Evolutionary conservation across 2,888 invertebrate genomes (phyloP).

Genomic region (Sminthurides aquaticus): DNA sequence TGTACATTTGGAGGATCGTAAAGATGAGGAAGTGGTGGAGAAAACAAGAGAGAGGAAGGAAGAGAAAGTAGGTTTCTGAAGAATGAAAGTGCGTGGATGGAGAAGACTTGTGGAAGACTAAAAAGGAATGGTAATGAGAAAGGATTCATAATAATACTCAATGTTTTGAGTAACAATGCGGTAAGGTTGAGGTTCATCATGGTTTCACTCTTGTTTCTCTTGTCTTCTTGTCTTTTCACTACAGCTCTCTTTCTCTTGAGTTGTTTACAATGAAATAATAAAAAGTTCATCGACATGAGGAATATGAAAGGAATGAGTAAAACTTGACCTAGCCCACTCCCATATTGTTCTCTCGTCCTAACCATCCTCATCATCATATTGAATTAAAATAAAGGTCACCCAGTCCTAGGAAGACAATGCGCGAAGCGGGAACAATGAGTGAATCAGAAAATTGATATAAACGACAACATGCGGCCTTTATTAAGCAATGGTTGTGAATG

Average conservation of each 20-base stretch:
- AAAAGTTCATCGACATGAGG: not conserved
- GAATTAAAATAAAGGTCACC: not conserved
- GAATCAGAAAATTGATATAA: not conserved
- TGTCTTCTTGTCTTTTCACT: too few relatives aligned
- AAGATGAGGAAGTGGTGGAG: too few relatives aligned
- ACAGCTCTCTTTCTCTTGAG: not conserved
- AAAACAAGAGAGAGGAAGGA: too few relatives aligned
- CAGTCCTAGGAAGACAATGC: not conserved
- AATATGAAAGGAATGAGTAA: not conserved
- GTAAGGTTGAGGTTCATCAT: too few relatives aligned
- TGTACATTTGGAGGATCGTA: too few relatives aligned
- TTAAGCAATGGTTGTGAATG: not conserved
- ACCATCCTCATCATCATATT: not conserved
- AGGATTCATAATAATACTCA: too few relatives aligned
- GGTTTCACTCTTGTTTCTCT: too few relatives aligned
- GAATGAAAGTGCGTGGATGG: too few relatives aligned
- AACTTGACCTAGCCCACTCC: not conserved
- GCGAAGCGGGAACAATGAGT: not conserved
- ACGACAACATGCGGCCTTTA: not conserved
- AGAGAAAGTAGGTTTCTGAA: too few relatives aligned
- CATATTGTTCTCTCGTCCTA: not conserved
- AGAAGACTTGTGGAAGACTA: too few relatives aligned
- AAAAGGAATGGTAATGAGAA: too few relatives aligned
- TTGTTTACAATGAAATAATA: not conserved
- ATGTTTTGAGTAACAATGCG: too few relatives aligned